phyloP scores from a whole-genome alignment of 2,888 invertebrate species.

The Yponomeuta sedellus region DNA sequence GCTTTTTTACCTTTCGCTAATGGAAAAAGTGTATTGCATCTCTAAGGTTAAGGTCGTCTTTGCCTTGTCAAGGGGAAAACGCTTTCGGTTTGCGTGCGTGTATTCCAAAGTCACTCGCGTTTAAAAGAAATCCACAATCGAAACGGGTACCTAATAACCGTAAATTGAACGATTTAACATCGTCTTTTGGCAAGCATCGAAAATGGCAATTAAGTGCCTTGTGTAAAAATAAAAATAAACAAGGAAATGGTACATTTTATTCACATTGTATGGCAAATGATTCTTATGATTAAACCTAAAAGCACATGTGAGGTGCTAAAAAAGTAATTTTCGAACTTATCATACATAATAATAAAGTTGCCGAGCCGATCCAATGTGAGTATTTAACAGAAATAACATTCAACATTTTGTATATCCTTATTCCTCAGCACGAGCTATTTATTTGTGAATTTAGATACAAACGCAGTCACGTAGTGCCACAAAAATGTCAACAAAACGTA shows the following conservation, averaged over 20 bases:
- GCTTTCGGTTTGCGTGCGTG: constrained; percentile 44
- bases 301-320: constrained; percentile 7
- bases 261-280: constrained; percentile 21
- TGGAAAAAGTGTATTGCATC: constrained; percentile 19
- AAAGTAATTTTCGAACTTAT: not conserved
- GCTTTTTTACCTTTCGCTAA: constrained; percentile 15
- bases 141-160: constrained; percentile 55
- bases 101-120: constrained; percentile 52
- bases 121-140: constrained; percentile 62
- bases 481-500: constrained; percentile 9
- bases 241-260: constrained; percentile 22
- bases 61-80: constrained; percentile 17
- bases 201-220: constrained; percentile 28
- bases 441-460: constrained; percentile 22
- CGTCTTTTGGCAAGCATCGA: constrained; percentile 58
- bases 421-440: not conserved
- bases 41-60: constrained; percentile 27
- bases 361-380: constrained; percentile 5
- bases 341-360: not conserved
- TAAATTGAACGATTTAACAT: constrained; percentile 68
- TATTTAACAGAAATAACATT: constrained; percentile 5
- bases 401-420: not conserved
- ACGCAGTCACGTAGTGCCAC: constrained; percentile 34
- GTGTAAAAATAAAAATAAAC: constrained; percentile 6
- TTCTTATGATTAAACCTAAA: constrained; percentile 4